A percentile compares a stretch with the other conserved stretches of the same genome.
Evolutionary conservation across 2,797 vertebrate genomes (phyloP).

Genomic region (Galagoides demidoff): DNA sequence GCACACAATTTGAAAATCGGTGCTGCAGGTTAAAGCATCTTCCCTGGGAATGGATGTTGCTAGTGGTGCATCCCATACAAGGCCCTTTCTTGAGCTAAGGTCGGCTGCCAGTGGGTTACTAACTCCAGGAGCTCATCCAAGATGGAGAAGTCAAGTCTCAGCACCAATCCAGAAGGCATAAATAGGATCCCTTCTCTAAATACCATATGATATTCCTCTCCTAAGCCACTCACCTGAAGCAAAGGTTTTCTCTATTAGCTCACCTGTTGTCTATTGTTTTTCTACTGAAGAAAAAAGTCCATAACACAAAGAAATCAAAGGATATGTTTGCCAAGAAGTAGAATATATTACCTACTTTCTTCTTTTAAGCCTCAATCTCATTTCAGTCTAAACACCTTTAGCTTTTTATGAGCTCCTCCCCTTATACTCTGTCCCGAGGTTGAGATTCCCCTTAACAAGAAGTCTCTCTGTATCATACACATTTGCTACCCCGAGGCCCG

Average conservation of each 20-base stretch:
- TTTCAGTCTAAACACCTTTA: not conserved
- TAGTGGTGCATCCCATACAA: not conserved
- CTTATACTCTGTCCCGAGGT: not conserved
- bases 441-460: not conserved
- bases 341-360: not conserved
- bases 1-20: no score
- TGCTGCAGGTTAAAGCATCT: not conserved
- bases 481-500: not conserved
- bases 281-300: not conserved
- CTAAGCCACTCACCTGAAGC: not conserved
- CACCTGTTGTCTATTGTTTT: slow-evolving; percentile 8
- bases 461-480: not conserved
- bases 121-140: not conserved
- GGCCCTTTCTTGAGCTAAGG: not conserved
- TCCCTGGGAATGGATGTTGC: not conserved
- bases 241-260: not conserved
- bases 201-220: not conserved
- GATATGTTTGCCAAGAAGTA: not conserved
- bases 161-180: not conserved
- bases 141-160: not conserved
- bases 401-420: not conserved
- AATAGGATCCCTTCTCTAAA: not conserved
- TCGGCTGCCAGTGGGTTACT: not conserved
- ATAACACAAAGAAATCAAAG: slow-evolving; percentile 1
- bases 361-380: not conserved